Evolutionary conservation across 2,888 invertebrate species (phyloP).

Genomic region (Agrilus biguttatus): DNA sequence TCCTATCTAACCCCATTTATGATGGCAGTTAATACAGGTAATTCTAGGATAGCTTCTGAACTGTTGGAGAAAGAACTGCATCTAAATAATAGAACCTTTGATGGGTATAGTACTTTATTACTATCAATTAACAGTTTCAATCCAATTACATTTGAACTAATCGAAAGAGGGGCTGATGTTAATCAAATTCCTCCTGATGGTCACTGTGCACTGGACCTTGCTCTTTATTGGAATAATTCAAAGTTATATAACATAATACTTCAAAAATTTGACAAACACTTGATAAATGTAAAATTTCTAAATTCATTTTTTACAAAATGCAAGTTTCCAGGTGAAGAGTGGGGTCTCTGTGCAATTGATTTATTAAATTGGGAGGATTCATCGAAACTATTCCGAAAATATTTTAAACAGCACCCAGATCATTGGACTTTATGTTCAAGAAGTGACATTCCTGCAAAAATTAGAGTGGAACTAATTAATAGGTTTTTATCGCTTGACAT

Average conservation of each 20-base stretch:
- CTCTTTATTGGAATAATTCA: slow-evolving; percentile 1
- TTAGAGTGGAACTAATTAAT: slow-evolving; percentile 6
- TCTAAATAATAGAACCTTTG: slow-evolving; percentile 11
- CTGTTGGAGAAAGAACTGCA: slow-evolving; percentile 16
- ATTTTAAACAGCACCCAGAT: too few relatives aligned
- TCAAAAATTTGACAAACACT: neutral
- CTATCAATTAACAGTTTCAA: slow-evolving; percentile 12
- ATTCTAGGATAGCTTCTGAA: slow-evolving; percentile 10
- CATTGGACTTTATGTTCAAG: too few relatives aligned
- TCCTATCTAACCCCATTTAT: slow-evolving; percentile 16
- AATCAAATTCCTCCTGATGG: slow-evolving; percentile 10
- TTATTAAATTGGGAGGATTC: slow-evolving; percentile 3
- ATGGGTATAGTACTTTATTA: slow-evolving; percentile 13
- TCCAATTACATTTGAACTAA: slow-evolving; percentile 13
- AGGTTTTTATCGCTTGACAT: slow-evolving; percentile 5
- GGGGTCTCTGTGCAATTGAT: slow-evolving; percentile 5
- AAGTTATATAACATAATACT: slow-evolving; percentile 5
- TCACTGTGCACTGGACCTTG: neutral
- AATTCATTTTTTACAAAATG: neutral
- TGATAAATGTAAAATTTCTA: slow-evolving; percentile 1
- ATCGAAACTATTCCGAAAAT: neutral
- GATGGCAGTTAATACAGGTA: slow-evolving; percentile 11
- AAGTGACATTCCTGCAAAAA: neutral
- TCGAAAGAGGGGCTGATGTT: slow-evolving; percentile 15
- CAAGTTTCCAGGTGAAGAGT: slow-evolving; percentile 1